Conservation (phyloP, 64 coral and sea anemone genomes). For the Montipora cactus region DNA sequence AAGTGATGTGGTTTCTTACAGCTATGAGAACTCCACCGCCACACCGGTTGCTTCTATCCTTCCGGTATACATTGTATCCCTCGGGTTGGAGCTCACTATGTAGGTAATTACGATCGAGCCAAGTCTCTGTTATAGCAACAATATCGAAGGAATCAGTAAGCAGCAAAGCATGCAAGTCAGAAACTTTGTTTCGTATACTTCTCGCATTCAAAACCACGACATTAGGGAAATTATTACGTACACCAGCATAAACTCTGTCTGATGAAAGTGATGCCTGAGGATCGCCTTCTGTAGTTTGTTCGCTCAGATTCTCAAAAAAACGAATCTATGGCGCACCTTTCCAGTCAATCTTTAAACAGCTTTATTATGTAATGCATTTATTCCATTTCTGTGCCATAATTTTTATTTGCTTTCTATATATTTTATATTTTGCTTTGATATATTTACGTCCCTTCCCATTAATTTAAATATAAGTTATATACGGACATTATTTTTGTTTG, state of each 20-base stretch:
- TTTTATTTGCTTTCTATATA: too few relatives aligned
- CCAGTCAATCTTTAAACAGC: neutral
- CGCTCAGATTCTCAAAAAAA: constrained; percentile 25
- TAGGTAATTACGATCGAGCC: neutral
- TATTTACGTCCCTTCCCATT: too few relatives aligned
- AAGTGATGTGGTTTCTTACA: constrained; percentile 54
- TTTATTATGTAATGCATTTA: too few relatives aligned
- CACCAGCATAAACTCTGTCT: neutral
- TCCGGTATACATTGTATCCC: neutral
- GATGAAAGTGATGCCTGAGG: neutral
- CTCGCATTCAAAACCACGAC: too few relatives aligned
- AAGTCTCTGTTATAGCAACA: constrained; percentile 37
- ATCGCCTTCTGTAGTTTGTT: too few relatives aligned
- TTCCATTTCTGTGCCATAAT: too few relatives aligned
- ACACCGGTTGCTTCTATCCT: constrained; percentile 28
- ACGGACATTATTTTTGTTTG: neutral
- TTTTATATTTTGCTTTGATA: too few relatives aligned
- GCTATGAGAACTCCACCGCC: constrained; percentile 62
- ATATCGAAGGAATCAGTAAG: constrained; percentile 25
- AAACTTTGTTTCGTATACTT: constrained; percentile 9
- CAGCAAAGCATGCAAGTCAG: constrained; percentile 45
- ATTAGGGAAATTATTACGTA: neutral
- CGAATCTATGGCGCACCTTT: neutral
- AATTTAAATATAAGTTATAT: too few relatives aligned
- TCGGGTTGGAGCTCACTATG: neutral